Evolutionary conservation across 2,797 vertebrate species (phyloP), one percentile per base, ranked within the genome.

Genomic region (Yasuhikotakia modesta): DNA sequence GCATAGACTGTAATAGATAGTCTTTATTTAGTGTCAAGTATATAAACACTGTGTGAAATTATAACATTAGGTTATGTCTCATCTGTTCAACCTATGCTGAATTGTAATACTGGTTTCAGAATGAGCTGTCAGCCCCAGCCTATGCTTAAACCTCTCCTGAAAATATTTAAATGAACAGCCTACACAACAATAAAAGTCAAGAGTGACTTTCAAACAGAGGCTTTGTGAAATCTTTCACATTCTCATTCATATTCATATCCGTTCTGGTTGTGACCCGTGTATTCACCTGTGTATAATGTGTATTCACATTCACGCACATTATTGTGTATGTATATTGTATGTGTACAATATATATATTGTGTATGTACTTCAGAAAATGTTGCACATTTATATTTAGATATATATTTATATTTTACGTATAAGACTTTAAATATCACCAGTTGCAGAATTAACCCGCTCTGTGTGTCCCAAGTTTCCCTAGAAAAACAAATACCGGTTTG

Each of bases 71-170:
- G 22, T 27, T 6, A 22, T 21, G 3, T 21, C 13, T 30, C 4
- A 13, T 5, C 5, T 27, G 5, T 60, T 60, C 24, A 60, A 60
- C 57, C 57, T 60, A 60, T 4, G 57, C 22, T 27, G 22, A 27
- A 60, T 30, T 60, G 22, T 60, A 27, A 60, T 60, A 27, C 27
- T 61, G 58, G 30, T 61, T 61, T 61, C 58, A 61, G 27, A 61
- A 61, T 61, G 58, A 61, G 58, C 58, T 32, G 58, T 5, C 58
- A 17, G 16, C 6, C 6, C 30, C 16, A 61, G 27, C 7, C 2
- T 17, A n/a, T 61, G 27, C 16, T 61, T 16, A 35, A 61, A 61
- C 58, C 11, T 3, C 16, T 12, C 16, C 8, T 63, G 16, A 63
- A 61, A 63, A 63, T 2, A 32, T 63, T 35, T 11, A 58, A 27